Evolutionary conservation across 2,888 invertebrate genomes (phyloP).

Genomic region (Parelbella ahira): DNA sequence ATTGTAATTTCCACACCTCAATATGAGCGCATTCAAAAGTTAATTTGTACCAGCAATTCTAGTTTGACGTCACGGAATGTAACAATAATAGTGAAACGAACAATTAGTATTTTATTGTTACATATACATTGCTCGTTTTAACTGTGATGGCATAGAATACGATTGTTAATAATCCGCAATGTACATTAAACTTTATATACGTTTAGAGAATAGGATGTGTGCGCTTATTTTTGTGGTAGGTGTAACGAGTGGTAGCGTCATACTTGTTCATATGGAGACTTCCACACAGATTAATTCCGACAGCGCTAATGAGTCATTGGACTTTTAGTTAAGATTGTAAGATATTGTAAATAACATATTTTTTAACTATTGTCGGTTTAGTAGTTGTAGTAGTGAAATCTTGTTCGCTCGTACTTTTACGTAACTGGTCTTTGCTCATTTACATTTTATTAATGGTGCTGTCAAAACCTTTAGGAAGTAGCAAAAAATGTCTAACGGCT

Average conservation of each 20-base stretch:
- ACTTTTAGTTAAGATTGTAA: constrained; percentile 1
- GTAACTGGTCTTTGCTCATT: too few relatives aligned
- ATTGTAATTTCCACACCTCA: constrained; percentile 9
- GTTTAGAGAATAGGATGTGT: constrained; percentile 7
- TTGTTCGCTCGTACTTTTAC: too few relatives aligned
- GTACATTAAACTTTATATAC: not conserved
- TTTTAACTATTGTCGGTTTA: not conserved
- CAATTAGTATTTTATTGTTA: not conserved
- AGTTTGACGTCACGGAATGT: constrained; percentile 24
- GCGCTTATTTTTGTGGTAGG: not conserved
- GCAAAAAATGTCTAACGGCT: too few relatives aligned
- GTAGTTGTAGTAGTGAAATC: too few relatives aligned
- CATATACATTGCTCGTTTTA: constrained; percentile 3
- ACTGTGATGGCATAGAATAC: not conserved
- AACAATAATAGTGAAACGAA: constrained; percentile 1
- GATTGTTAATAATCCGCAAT: not conserved
- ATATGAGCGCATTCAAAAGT: constrained; percentile 9
- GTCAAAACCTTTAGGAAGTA: too few relatives aligned
- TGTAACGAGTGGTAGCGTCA: constrained; percentile 1
- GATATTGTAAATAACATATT: not conserved
- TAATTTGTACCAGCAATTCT: not conserved
- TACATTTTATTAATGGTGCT: too few relatives aligned
- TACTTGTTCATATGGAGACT: constrained; percentile 39
- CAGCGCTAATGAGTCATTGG: constrained; percentile 46
- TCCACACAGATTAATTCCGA: constrained; percentile 46